phyloP scores from a whole-genome alignment of 2,888 invertebrate genomes.

The Brassicogethes aeneus region DNA sequence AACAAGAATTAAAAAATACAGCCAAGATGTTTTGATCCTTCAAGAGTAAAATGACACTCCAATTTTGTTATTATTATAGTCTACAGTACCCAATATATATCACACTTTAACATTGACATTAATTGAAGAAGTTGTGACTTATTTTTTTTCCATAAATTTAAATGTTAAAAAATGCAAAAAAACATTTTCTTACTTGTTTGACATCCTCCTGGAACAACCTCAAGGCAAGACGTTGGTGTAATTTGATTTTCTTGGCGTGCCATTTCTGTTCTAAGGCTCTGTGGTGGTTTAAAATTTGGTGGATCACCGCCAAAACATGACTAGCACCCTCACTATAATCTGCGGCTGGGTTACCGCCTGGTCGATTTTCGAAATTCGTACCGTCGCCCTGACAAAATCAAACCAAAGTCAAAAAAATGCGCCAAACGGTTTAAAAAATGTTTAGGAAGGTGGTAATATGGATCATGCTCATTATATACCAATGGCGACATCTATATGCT shows the following conservation, averaged over 20 bases:
- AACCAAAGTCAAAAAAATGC: too few species aligned
- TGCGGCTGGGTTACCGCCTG: constrained; percentile 77
- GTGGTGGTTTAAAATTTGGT: constrained; percentile 93
- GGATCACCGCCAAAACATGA: constrained; percentile 92
- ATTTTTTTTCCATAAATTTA: too few species aligned
- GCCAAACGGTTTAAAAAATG: too few species aligned
- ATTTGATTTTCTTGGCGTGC: constrained; percentile 89
- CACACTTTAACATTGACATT: background rate
- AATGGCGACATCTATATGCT: too few species aligned
- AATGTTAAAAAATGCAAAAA: too few species aligned
- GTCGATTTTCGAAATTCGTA: constrained; percentile 46
- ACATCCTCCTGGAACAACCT: constrained; percentile 95
- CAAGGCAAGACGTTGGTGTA: constrained; percentile 89
- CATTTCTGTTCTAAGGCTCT: constrained; percentile 88
- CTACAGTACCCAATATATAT: constrained; percentile 4
- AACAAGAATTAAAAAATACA: too few species aligned
- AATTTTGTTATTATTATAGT: too few species aligned
- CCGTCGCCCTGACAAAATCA: constrained; percentile 41
- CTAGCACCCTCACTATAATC: constrained; percentile 96
- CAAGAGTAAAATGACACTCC: too few species aligned
- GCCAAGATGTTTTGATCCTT: too few species aligned
- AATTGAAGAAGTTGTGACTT: too few species aligned
- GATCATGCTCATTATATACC: too few species aligned
- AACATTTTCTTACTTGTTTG: constrained; percentile 72
- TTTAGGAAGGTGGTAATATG: too few species aligned